phyloP scores from a whole-genome alignment of 2,888 invertebrate species.

The Xylophagus ater region DNA sequence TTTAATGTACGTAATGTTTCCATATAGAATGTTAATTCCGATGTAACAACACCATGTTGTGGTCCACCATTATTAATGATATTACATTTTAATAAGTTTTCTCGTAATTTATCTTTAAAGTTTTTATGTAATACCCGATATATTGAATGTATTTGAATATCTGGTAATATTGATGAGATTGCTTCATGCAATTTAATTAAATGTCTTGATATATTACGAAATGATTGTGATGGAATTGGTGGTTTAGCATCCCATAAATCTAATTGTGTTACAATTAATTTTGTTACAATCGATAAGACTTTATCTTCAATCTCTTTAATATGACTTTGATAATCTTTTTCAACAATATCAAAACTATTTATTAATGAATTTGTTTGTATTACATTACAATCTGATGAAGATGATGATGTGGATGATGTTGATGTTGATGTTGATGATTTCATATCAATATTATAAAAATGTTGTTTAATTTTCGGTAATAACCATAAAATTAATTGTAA shows the following conservation, averaged over 20 bases:
- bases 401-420: too few species aligned
- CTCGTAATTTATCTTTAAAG: conserved; percentile 77
- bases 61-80: conserved; percentile 94
- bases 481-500: conserved; percentile 72
- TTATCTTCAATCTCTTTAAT: conserved; percentile 87
- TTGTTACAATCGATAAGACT: conserved; percentile 80
- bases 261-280: conserved; percentile 69
- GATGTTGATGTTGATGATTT: too few species aligned
- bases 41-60: conserved; percentile 88
- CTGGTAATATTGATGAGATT: conserved; percentile 71
- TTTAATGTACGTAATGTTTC: conserved; percentile 73
- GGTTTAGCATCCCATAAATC: conserved; percentile 87
- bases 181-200: conserved; percentile 86
- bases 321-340: conserved; percentile 75
- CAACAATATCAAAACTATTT: conserved; percentile 56
- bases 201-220: conserved; percentile 78
- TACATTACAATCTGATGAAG: too few species aligned
- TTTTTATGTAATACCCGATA: conserved; percentile 70
- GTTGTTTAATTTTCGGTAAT: conserved; percentile 56
- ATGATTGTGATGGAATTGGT: conserved; percentile 85
- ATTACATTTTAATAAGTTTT: conserved; percentile 73
- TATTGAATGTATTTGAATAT: conserved; percentile 61
- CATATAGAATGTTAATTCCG: conserved; percentile 81
- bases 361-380: too few species aligned
- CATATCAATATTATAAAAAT: conserved; percentile 50